A percentile compares a stretch with the other conserved stretches of the same genome.
These are phyloP conservation scores for Andrena hattorfiana DNA, from an alignment of 2,888 invertebrate species.

Conservation along the genomic window DNA sequence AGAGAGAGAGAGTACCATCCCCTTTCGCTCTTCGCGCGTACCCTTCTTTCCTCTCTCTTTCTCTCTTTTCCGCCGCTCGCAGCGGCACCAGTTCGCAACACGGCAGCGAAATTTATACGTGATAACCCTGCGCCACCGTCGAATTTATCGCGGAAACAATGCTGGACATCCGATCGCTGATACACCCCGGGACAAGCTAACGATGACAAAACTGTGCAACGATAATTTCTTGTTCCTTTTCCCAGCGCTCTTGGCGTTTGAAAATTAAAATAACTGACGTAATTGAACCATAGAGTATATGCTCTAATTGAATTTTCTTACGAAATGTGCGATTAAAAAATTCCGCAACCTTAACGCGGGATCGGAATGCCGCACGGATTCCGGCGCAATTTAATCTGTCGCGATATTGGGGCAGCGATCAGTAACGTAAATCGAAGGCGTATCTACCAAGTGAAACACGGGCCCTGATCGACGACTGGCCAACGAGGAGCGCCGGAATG, in stretches of 20 bases:
- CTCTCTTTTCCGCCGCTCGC: no score
- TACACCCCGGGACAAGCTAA: conserved; percentile 17
- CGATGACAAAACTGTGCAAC: neutral
- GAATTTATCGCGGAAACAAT: conserved; percentile 80
- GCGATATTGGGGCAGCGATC: neutral
- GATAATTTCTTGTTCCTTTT: conserved; percentile 7
- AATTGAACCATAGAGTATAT: no score
- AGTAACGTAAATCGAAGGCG: neutral
- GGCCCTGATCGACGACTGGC: conserved; percentile 9
- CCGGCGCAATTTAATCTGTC: neutral
- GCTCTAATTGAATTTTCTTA: no score
- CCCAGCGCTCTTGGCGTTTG: no score
- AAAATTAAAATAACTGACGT: neutral
- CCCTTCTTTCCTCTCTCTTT: conserved; percentile 16
- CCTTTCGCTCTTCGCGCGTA: conserved; percentile 31
- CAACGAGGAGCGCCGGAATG: conserved; percentile 37
- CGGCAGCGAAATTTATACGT: conserved; percentile 77
- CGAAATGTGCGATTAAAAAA: no score
- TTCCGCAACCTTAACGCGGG: neutral
- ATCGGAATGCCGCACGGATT: neutral
- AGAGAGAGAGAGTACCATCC: conserved; percentile 33
- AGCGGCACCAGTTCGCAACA: conserved; percentile 53
- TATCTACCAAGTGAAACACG: neutral
- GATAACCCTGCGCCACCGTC: conserved; percentile 75
- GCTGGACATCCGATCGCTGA: conserved; percentile 60